Percentiles rank a stretch among this genome's conserved stretches.
Conservation (phyloP, 2,888 invertebrate genomes). For the Coleophora flavipennella region DNA sequence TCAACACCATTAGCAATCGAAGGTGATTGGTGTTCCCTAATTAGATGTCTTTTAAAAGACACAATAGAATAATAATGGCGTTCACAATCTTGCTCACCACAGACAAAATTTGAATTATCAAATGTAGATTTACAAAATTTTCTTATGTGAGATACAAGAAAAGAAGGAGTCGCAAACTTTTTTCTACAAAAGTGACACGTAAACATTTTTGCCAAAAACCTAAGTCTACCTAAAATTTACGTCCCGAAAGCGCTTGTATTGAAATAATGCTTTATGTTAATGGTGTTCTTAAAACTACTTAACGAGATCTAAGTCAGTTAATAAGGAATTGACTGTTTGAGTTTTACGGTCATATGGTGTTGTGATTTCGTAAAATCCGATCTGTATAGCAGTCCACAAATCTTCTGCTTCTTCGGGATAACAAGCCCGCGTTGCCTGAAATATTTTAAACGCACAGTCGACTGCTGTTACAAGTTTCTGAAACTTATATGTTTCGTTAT, state of each 20-base stretch:
- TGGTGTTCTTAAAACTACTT: no score
- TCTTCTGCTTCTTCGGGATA: conserved; percentile 8
- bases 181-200: background rate
- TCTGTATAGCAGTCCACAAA: conserved; percentile 7
- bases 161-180: background rate
- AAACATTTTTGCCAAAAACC: background rate
- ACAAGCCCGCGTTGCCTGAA: conserved; percentile 8
- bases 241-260: background rate
- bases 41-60: background rate
- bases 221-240: background rate
- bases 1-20: no score
- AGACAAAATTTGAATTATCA: background rate
- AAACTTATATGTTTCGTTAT: background rate
- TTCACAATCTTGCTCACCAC: background rate
- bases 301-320: background rate
- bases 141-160: background rate
- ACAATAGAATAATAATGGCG: background rate
- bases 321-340: background rate
- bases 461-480: background rate
- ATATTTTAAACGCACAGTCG: conserved; percentile 9
- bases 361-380: conserved; percentile 6
- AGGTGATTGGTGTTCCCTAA: no score
- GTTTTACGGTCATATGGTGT: conserved; percentile 5
- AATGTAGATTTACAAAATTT: background rate
- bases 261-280: no score